phyloP scores from a whole-genome alignment of 2,113 vertebrate species.

The Desmodus rotundus region DNA sequence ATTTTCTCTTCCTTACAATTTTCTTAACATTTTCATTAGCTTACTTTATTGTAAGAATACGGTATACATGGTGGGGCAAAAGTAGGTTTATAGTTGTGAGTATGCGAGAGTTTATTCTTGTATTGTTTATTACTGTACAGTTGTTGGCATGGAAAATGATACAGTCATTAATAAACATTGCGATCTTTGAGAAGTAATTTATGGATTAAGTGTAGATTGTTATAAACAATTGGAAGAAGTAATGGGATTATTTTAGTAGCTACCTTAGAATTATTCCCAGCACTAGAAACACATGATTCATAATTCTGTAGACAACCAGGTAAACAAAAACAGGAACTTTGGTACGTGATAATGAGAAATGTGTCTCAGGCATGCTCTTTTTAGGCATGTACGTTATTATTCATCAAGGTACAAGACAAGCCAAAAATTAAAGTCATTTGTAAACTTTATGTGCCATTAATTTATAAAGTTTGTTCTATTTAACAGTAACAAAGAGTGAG shows the following conservation, averaged over 20 bases:
- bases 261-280: slow-evolving; percentile 46
- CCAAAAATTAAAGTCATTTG: slow-evolving; percentile 37
- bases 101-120: too few species aligned
- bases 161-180: not conserved
- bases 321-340: slow-evolving; percentile 16
- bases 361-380: not conserved
- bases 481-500: not conserved
- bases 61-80: too few species aligned
- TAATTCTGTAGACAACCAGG: slow-evolving; percentile 58
- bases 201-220: slow-evolving; percentile 43
- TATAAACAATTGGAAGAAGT: not conserved
- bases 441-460: not conserved
- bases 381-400: slow-evolving; percentile 41
- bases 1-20: too few species aligned
- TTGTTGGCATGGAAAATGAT: too few species aligned
- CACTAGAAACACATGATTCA: slow-evolving; percentile 56
- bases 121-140: too few species aligned
- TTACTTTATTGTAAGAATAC: too few species aligned
- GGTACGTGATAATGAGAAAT: slow-evolving; percentile 1
- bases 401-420: slow-evolving; percentile 44
- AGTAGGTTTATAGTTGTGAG: too few species aligned
- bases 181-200: slow-evolving; percentile 61
- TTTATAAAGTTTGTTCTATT: slow-evolving; percentile 23
- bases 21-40: too few species aligned
- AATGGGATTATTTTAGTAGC: not conserved